Evolutionary conservation across 2,113 vertebrate genomes (phyloP), one percentile per base, ranked within the genome.

Genomic region (Lagenorhynchus albirostris): DNA sequence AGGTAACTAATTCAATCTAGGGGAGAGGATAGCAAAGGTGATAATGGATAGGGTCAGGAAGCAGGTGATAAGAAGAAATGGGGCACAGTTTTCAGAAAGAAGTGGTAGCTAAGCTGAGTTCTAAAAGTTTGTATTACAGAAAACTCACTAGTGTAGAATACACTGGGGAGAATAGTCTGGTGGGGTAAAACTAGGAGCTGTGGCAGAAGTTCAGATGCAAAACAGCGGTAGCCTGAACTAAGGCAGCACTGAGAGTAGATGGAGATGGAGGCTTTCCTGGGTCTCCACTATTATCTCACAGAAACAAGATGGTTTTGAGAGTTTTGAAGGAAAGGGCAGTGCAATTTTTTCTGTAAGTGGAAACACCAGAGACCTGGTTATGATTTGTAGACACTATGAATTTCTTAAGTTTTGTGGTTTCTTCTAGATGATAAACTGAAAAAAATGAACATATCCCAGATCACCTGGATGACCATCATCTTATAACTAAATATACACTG

Each of bases 401-500:
- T 89, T 91, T 97, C 82, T 81, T 89, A 62, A 85, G 89, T 58
- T 83, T 9, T 86, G 26, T 63, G 31, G 58, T 77, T 94, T 93
- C 65, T 82, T 92, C 44, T 88, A 86, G 33, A 79, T 36, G 70
- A n/a, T 47, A 96, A 73, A 12, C 5, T 73, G 10, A 77, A 77
- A 90, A 71, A 84, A 50, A 62, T 26, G 21, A 85, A 44, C 25
- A 96, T 74, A 68, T 80, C 80, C 44, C 53, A 77, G 47, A 81
- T 71, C 44, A 93, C 31, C 68, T 71, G 33, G 50, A 60, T 89
- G 33, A 25, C 3, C 55, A 90, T 41, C 20, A 68, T n/a, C 18
- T 74, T 71, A 38, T 33, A 89, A 68, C 25, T 62, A 94, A 89
- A 73, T 71, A 81, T 26, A 84, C 2, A 62, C 2, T 82, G 76